A percentile compares a stretch with the other conserved stretches of the same genome.
Conservation (phyloP, 2,888 invertebrate species). For the Melanchra persicariae region DNA sequence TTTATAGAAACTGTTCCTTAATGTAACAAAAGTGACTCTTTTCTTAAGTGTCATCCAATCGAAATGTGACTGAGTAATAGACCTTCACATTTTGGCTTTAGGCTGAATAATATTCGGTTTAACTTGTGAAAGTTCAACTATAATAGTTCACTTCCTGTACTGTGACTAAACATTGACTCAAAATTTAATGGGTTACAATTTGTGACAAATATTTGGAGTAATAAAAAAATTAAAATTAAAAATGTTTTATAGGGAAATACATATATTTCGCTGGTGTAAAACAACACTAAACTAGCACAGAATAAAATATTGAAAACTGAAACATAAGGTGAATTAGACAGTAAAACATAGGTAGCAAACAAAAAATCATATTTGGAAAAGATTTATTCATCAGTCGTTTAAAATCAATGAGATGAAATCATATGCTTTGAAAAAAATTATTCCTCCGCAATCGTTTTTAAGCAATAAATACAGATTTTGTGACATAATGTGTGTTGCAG, state of each 20-base stretch:
- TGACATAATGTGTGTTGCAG: background rate
- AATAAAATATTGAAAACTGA: no score
- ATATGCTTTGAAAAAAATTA: background rate
- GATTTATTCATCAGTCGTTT: no score
- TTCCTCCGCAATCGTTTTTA: no score
- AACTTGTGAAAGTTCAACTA: slow-evolving; percentile 40
- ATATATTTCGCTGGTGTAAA: no score
- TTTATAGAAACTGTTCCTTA: background rate
- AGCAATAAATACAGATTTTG: background rate
- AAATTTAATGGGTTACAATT: background rate
- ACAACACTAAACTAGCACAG: no score
- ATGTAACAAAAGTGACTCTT: background rate
- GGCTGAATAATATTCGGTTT: slow-evolving; percentile 11
- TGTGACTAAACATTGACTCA: background rate
- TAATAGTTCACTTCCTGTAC: slow-evolving; percentile 26
- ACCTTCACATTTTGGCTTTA: slow-evolving; percentile 43
- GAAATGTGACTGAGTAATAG: slow-evolving; percentile 15
- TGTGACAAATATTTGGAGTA: no score
- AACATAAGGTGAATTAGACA: no score
- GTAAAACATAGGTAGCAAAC: no score
- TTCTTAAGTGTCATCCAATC: slow-evolving; percentile 10
- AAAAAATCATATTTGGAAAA: no score
- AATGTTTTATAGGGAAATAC: no score
- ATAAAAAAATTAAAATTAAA: no score
- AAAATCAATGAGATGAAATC: no score